phyloP scores from a whole-genome alignment of 2,797 vertebrate genomes.

The Ispidina lecontei region DNA sequence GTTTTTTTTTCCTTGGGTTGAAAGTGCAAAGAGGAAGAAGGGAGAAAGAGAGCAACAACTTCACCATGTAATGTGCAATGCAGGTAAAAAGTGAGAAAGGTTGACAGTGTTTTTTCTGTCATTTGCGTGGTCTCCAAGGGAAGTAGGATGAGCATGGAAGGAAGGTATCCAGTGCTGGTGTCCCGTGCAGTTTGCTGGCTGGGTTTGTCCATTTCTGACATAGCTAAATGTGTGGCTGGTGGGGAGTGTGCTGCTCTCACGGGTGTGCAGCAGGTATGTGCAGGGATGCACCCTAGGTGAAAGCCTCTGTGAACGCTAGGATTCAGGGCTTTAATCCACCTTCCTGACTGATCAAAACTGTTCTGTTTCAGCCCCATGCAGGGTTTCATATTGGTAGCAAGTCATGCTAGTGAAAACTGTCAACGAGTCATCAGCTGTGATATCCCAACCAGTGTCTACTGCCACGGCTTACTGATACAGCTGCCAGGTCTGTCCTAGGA shows the following conservation, averaged over 20 bases:
- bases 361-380: neutral
- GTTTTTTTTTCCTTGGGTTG: neutral
- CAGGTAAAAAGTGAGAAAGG: neutral
- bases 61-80: neutral
- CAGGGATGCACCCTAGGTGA: neutral
- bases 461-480: neutral
- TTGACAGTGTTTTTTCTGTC: neutral
- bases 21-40: neutral
- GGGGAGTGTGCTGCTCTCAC: neutral
- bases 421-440: neutral
- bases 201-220: neutral
- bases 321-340: neutral
- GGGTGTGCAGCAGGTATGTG: neutral
- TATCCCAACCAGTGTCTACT: neutral
- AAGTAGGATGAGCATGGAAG: neutral
- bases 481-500: neutral
- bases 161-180: neutral
- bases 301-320: neutral
- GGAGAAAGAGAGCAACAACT: neutral
- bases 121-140: neutral
- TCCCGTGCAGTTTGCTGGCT: neutral
- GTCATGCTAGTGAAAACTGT: neutral
- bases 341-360: neutral
- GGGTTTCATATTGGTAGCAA: neutral
- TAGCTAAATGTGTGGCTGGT: accelerated